Evolutionary conservation across 2,797 vertebrate species (phyloP).

Genomic region (Tapirus indicus): DNA sequence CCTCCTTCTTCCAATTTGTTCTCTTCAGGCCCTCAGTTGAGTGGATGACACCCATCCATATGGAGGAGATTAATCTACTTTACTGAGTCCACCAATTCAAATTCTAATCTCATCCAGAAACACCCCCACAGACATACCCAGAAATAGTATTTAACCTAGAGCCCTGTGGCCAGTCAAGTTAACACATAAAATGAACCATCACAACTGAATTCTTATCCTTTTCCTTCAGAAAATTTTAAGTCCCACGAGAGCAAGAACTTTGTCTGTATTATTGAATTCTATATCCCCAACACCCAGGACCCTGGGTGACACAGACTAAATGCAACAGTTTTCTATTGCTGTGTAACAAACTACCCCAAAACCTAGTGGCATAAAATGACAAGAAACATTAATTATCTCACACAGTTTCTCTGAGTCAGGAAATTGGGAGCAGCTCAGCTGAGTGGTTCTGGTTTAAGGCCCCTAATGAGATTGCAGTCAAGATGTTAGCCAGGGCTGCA

Average conservation of each 20-base stretch:
- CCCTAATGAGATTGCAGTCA: background rate
- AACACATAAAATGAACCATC: background rate
- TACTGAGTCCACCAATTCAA: background rate
- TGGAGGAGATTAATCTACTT: background rate
- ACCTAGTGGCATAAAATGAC: background rate
- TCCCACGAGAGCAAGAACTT: background rate
- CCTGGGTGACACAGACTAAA: background rate
- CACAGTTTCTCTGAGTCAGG: background rate
- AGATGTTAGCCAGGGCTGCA: background rate
- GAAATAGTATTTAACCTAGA: background rate
- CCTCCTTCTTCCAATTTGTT: background rate
- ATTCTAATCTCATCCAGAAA: background rate
- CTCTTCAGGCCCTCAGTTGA: background rate
- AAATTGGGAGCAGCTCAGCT: background rate
- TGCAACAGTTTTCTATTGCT: background rate
- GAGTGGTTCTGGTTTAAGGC: background rate
- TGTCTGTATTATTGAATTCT: background rate
- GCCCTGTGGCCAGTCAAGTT: background rate
- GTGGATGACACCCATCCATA: background rate
- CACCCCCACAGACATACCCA: background rate
- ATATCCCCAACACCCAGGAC: background rate
- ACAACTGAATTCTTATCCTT: background rate
- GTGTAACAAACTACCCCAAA: slow-evolving; percentile 18
- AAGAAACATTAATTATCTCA: background rate
- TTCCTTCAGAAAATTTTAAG: background rate